Evolutionary conservation across 37 sponge, comb jelly and placozoan species (phyloP).

Genomic region (Diacarnus erythraeanus): DNA sequence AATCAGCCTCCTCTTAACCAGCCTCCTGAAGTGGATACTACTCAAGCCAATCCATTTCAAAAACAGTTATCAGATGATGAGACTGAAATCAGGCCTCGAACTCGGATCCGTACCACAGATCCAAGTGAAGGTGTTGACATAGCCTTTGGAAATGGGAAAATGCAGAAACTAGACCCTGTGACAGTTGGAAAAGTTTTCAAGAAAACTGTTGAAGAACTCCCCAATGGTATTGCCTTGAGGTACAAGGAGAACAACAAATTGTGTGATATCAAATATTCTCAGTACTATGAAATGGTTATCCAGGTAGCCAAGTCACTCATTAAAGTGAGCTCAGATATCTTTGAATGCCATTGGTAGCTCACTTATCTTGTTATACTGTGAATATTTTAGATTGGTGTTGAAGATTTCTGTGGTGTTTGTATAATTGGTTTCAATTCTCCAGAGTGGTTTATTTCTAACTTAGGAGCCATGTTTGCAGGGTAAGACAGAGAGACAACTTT

Average conservation of each 20-base stretch:
- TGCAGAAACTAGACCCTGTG: slow-evolving; percentile 30
- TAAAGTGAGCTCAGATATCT: slow-evolving; percentile 40
- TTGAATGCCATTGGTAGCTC: neutral
- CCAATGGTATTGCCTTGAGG: slow-evolving; percentile 37
- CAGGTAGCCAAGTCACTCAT: slow-evolving; percentile 74
- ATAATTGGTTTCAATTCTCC: slow-evolving; percentile 88
- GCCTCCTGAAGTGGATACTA: too few species aligned
- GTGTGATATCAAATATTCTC: slow-evolving; percentile 46
- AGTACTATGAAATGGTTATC: slow-evolving; percentile 52
- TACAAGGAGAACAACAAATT: slow-evolving; percentile 56
- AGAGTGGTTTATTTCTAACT: slow-evolving; percentile 72
- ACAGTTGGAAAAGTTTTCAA: slow-evolving; percentile 47
- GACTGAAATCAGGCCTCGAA: slow-evolving; percentile 1
- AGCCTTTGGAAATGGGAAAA: slow-evolving; percentile 15
- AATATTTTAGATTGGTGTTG: slow-evolving; percentile 68
- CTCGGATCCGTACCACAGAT: slow-evolving; percentile 22
- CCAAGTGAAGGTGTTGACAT: slow-evolving; percentile 47
- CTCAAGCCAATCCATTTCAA: too few species aligned
- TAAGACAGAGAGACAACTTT: slow-evolving; percentile 28
- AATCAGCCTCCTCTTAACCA: too few species aligned
- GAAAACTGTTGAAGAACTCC: slow-evolving; percentile 21
- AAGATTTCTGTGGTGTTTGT: slow-evolving; percentile 61
- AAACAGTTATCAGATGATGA: too few species aligned
- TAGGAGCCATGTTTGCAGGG: slow-evolving; percentile 90
- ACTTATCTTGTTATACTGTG: neutral